phyloP scores from a whole-genome alignment of 2,113 vertebrate species.

The Diglossa brunneiventris region DNA sequence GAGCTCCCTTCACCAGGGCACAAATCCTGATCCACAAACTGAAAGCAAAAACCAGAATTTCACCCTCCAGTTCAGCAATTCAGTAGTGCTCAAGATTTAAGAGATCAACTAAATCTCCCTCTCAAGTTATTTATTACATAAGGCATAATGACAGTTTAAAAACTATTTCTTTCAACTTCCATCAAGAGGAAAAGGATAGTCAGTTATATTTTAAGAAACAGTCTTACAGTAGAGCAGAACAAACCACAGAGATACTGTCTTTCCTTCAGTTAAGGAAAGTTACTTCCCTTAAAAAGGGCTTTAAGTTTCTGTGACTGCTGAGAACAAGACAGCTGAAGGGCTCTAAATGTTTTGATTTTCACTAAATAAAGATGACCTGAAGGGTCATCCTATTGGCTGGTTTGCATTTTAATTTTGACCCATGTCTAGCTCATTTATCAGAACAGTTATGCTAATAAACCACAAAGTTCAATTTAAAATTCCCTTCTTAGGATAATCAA shows the following conservation, averaged over 20 bases:
- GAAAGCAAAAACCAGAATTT: neutral
- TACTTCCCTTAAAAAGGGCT: neutral
- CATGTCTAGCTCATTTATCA: neutral
- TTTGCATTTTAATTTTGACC: neutral
- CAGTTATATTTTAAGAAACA: neutral
- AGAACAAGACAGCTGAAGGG: neutral
- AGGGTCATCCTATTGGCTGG: neutral
- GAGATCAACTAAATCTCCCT: neutral
- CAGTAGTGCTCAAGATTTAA: neutral
- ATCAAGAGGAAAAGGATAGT: neutral
- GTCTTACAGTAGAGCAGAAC: neutral
- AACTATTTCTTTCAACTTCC: neutral
- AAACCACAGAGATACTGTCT: neutral
- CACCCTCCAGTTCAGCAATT: neutral
- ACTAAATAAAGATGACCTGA: neutral
- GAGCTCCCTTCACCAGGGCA: neutral
- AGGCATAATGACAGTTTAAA: neutral
- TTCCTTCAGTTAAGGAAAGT: neutral
- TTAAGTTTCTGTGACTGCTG: neutral
- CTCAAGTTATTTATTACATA: neutral
- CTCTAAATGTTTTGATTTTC: neutral
- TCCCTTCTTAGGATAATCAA: neutral
- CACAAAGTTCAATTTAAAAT: neutral
- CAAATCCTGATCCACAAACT: neutral
- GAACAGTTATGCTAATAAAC: neutral